Evolutionary conservation across 2,888 invertebrate genomes (phyloP).

Genomic region (Pristionchus mayeri): DNA sequence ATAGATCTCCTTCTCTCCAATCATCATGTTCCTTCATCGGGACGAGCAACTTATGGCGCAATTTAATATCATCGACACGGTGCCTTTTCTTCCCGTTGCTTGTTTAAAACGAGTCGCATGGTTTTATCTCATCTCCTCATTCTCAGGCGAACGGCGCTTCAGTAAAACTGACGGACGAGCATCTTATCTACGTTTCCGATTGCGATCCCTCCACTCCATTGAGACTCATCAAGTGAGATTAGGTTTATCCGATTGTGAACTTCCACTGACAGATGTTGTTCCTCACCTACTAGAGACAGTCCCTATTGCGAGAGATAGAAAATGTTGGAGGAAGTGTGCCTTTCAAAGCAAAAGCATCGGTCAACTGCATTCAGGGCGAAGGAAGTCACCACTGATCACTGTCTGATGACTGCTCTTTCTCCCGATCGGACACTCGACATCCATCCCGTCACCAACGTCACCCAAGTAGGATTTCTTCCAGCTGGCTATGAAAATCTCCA

Average conservation of each 20-base stretch:
- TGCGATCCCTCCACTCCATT: conserved; percentile 55
- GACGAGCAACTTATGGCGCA: conserved; percentile 64
- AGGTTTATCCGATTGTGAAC: not conserved
- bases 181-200: no score
- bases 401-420: not conserved
- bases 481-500: not conserved
- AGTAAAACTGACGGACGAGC: conserved; percentile 70
- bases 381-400: not conserved
- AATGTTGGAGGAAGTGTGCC: no score
- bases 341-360: not conserved
- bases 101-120: not conserved
- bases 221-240: not conserved
- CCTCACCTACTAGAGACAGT: no score
- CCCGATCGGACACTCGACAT: not conserved
- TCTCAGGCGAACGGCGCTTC: conserved; percentile 51
- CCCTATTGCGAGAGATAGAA: no score
- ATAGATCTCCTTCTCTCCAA: conserved; percentile 69
- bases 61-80: conserved; percentile 65
- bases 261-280: not conserved
- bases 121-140: not conserved
- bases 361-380: not conserved
- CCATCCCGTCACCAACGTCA: not conserved
- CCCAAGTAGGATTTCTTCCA: not conserved
- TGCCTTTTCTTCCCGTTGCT: not conserved
- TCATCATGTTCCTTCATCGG: conserved; percentile 74